Evolutionary conservation across 1,140 invertebrate genomes (phyloP).

Genomic region (Cyphomyrmex costatus): DNA sequence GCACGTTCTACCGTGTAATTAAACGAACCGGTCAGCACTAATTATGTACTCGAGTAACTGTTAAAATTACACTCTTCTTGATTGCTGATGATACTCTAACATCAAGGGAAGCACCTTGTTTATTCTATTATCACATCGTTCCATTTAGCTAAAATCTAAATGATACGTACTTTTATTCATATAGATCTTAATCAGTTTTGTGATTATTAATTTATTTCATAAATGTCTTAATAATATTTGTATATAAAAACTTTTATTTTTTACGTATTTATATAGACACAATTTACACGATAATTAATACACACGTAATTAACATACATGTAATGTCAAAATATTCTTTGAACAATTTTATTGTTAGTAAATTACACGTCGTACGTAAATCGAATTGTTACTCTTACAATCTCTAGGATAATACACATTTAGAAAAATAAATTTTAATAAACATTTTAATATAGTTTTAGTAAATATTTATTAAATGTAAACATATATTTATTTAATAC

Average conservation of each 20-base stretch:
- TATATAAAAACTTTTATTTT: constrained; percentile 6
- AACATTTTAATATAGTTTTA: too few relatives aligned
- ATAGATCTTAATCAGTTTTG: neutral
- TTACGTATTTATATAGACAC: too few relatives aligned
- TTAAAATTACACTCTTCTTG: constrained; percentile 19
- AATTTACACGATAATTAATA: too few relatives aligned
- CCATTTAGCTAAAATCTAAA: neutral
- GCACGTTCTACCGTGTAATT: constrained; percentile 22
- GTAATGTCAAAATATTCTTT: neutral
- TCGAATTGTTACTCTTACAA: neutral
- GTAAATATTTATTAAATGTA: too few relatives aligned
- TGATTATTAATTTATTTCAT: neutral
- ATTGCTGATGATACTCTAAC: neutral
- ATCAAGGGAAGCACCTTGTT: neutral
- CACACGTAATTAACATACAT: neutral
- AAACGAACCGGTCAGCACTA: constrained; percentile 12
- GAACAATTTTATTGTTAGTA: too few relatives aligned
- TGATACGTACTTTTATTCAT: neutral
- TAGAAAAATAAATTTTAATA: too few relatives aligned
- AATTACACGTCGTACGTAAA: neutral
- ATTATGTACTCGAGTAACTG: constrained; percentile 29
- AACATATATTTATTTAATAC: too few relatives aligned
- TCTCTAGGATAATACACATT: too few relatives aligned
- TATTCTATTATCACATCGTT: neutral
- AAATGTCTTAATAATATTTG: neutral